These are phyloP conservation scores for Trissolcus japonicus DNA, from an alignment of 2,888 invertebrate species.

Conservation along the genomic window DNA sequence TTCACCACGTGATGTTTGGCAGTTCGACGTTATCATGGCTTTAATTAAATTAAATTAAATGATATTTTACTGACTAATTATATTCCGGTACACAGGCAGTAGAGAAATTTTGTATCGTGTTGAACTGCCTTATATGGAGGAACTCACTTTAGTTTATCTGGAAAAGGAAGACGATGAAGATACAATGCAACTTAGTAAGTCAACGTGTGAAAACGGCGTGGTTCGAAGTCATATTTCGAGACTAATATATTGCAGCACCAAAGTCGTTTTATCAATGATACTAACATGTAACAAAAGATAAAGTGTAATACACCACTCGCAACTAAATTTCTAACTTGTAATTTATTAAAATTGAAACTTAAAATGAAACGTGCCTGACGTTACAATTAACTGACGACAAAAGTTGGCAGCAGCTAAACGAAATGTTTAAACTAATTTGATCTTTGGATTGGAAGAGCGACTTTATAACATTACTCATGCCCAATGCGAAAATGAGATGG, in stretches of 20 bases:
- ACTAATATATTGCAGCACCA: slow-evolving; percentile 48
- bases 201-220: slow-evolving; percentile 61
- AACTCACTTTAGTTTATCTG: slow-evolving; percentile 95
- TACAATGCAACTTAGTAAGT: slow-evolving; percentile 76
- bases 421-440: no score
- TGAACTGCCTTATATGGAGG: slow-evolving; percentile 95
- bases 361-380: background rate
- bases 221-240: slow-evolving; percentile 44
- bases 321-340: background rate
- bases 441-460: no score
- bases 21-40: slow-evolving; percentile 27
- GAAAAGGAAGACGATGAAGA: slow-evolving; percentile 85
- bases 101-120: slow-evolving; percentile 94
- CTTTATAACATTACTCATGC: slow-evolving; percentile 11
- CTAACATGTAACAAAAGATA: slow-evolving; percentile 44
- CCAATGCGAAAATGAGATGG: slow-evolving; percentile 64
- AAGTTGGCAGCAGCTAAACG: no score
- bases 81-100: slow-evolving; percentile 74
- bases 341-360: background rate
- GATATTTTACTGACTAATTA: slow-evolving; percentile 65
- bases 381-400: no score
- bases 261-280: slow-evolving; percentile 44
- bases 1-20: slow-evolving; percentile 2
- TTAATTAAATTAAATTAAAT: slow-evolving; percentile 17
- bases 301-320: background rate